A percentile compares a stretch with the other conserved stretches of the same genome.
Conservation (phyloP, 2,113 vertebrate genomes). For the Megaleporinus macrocephalus region DNA sequence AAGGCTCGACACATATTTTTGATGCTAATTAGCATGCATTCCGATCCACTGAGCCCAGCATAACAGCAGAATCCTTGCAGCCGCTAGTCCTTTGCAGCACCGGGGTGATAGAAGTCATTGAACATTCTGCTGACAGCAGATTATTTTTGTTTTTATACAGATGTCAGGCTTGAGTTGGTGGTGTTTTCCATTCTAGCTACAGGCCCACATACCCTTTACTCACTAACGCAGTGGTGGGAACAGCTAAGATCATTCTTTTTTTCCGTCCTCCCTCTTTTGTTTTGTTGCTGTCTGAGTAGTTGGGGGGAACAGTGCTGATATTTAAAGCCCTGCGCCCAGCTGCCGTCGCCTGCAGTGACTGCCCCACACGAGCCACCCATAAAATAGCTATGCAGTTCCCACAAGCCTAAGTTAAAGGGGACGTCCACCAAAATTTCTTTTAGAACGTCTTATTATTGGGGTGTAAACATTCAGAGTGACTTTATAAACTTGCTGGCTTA, state of each 20-base stretch:
- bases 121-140: conserved; percentile 88
- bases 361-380: conserved; percentile 60
- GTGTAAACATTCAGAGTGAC: too few relatives aligned
- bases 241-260: conserved; percentile 40
- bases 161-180: conserved; percentile 82
- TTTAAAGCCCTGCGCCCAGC: conserved; percentile 67
- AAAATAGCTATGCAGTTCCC: conserved; percentile 50
- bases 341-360: conserved; percentile 61
- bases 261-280: conserved; percentile 27
- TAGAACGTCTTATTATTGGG: too few relatives aligned
- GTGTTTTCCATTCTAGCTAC: conserved; percentile 75
- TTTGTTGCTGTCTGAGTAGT: conserved; percentile 20
- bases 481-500: too few relatives aligned
- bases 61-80: conserved; percentile 82
- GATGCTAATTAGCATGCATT: conserved; percentile 97
- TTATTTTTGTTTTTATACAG: conserved; percentile 90
- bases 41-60: conserved; percentile 91
- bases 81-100: conserved; percentile 77
- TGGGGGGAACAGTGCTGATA: conserved; percentile 66
- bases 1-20: conserved; percentile 78
- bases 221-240: conserved; percentile 47
- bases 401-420: conserved; percentile 49
- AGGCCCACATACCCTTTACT: conserved; percentile 64
- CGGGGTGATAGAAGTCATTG: conserved; percentile 82
- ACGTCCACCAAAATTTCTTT: too few relatives aligned